These are phyloP conservation scores for Syngnathus acus DNA, from an alignment of 2,797 vertebrate genomes.

Conservation along the genomic window DNA sequence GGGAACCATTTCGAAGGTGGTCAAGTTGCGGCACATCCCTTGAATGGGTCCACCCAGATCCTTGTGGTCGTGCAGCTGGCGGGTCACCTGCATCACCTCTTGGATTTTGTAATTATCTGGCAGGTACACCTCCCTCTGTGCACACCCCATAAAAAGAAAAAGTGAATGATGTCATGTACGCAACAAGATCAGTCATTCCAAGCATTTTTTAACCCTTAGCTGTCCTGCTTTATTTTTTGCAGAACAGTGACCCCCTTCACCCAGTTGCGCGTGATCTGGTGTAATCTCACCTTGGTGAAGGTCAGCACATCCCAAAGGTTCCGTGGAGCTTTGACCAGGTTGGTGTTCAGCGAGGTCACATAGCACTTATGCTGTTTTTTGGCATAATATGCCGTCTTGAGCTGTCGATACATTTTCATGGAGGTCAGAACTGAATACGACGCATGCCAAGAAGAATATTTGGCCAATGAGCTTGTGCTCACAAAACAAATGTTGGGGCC, in stretches of 20 bases:
- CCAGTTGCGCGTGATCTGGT: no score
- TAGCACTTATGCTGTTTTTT: conserved; percentile 90
- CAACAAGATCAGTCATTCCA: conserved; percentile 69
- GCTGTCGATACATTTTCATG: conserved; percentile 57
- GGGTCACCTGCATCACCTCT: conserved; percentile 89
- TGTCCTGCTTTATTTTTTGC: no score
- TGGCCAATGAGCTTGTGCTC: not conserved
- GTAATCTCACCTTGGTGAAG: conserved; percentile 81
- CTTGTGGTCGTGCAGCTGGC: conserved; percentile 72
- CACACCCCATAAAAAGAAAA: no score
- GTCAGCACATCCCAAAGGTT: conserved; percentile 90
- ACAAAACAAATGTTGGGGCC: not conserved
- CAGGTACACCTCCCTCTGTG: conserved; percentile 84
- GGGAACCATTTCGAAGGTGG: no score
- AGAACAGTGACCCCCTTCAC: no score
- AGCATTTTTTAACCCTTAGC: conserved; percentile 65
- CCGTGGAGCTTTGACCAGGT: conserved; percentile 84
- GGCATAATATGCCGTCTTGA: conserved; percentile 89
- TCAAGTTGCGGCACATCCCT: conserved; percentile 10
- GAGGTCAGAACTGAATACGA: not conserved
- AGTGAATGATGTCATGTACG: no score
- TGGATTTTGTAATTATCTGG: conserved; percentile 92
- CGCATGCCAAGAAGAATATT: not conserved
- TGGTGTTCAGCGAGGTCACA: conserved; percentile 88
- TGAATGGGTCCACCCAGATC: conserved; percentile 87